Evolutionary conservation across 2,888 invertebrate genomes (phyloP).

Genomic region (Nephrotoma guestfalica): DNA sequence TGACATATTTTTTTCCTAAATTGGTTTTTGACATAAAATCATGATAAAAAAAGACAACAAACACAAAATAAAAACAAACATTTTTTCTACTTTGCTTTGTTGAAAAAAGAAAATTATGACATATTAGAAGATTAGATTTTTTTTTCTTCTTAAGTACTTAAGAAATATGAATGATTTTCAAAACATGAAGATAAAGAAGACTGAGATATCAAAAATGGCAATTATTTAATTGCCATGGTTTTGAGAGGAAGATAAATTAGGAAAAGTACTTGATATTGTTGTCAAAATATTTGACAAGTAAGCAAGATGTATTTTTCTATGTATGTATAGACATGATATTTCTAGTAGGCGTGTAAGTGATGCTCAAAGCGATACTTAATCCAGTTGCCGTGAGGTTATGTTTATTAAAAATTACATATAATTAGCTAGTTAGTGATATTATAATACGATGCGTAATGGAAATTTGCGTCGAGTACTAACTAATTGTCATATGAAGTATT

Average conservation of each 20-base stretch:
- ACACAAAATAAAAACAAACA: neutral
- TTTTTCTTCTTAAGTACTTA: neutral
- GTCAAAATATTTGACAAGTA: neutral
- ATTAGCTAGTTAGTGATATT: neutral
- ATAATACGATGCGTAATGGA: neutral
- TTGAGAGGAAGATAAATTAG: neutral
- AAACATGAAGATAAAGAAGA: neutral
- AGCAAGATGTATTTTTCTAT: neutral
- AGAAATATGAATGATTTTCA: neutral
- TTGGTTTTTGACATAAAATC: neutral
- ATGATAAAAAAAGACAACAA: neutral
- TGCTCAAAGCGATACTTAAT: neutral
- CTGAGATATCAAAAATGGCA: neutral
- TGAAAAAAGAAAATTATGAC: neutral
- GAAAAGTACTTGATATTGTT: neutral
- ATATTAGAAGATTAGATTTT: neutral
- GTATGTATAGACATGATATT: neutral
- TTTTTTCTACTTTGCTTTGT: neutral
- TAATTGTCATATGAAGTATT: too few species aligned
- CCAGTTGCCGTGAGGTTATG: neutral
- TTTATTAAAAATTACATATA: neutral
- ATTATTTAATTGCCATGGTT: neutral
- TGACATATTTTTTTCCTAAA: neutral
- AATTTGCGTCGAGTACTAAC: neutral
- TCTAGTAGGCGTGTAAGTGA: neutral